These are phyloP conservation scores for Semaprochilodus insignis DNA, from an alignment of 2,797 vertebrate species.

Conservation along the genomic window DNA sequence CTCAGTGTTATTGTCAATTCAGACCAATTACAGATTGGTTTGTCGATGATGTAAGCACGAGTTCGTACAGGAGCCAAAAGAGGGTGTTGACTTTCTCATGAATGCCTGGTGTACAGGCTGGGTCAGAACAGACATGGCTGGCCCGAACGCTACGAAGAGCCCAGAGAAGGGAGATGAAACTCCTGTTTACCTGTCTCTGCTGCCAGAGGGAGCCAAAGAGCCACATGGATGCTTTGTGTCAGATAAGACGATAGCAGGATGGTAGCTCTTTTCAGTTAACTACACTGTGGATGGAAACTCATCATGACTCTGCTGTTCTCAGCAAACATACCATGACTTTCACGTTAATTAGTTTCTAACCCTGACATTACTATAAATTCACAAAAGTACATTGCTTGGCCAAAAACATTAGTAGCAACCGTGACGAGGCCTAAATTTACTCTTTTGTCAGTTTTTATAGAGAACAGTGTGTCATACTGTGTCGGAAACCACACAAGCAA, in stretches of 20 bases:
- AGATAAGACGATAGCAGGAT: slow-evolving; percentile 64
- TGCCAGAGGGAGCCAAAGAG: slow-evolving; percentile 58
- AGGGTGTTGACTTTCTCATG: slow-evolving; percentile 63
- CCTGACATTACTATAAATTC: too few relatives aligned
- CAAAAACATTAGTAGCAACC: not conserved
- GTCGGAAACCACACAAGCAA: not conserved
- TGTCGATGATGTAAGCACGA: slow-evolving; percentile 65
- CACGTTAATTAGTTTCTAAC: not conserved
- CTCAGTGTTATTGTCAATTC: not conserved
- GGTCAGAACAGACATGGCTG: slow-evolving; percentile 68
- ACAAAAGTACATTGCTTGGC: too few relatives aligned
- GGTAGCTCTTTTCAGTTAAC: slow-evolving; percentile 50
- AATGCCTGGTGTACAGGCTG: slow-evolving; percentile 69
- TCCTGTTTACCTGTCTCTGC: slow-evolving; percentile 62
- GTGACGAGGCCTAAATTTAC: not conserved
- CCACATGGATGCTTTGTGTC: slow-evolving; percentile 66
- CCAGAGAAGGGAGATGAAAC: slow-evolving; percentile 68
- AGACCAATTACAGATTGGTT: slow-evolving; percentile 57
- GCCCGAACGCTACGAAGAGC: slow-evolving; percentile 59
- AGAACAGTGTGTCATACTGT: not conserved
- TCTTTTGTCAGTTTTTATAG: not conserved
- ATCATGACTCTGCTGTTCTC: not conserved
- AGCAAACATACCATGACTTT: not conserved
- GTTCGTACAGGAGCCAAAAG: slow-evolving; percentile 49
- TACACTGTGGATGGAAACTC: too few relatives aligned